A percentile compares a stretch with the other conserved stretches of the same genome.
Evolutionary conservation across 2,888 invertebrate genomes (phyloP).

Genomic region (Drosophila limbata): DNA sequence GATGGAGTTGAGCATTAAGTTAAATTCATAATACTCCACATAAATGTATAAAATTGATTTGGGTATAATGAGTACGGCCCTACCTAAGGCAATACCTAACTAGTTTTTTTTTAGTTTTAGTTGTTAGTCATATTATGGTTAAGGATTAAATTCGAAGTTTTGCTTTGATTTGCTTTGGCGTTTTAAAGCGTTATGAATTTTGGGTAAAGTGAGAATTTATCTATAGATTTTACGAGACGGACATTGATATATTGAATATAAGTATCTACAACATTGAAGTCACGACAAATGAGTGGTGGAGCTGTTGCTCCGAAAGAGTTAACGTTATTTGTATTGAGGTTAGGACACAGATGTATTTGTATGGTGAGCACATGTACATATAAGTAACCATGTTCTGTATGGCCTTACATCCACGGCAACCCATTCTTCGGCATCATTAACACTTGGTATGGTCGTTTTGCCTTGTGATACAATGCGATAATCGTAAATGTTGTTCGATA

Average conservation of each 20-base stretch:
- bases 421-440: conserved; percentile 97
- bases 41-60: conserved; percentile 7
- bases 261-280: conserved; percentile 56
- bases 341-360: conserved; percentile 37
- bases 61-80: conserved; percentile 33
- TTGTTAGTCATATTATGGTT: conserved; percentile 42
- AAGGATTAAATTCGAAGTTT: conserved; percentile 17
- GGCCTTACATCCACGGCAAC: conserved; percentile 91
- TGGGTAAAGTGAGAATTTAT: conserved; percentile 5
- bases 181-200: conserved; percentile 60
- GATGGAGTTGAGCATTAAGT: conserved; percentile 47
- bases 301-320: conserved; percentile 24
- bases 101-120: conserved; percentile 13
- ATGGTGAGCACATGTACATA: conserved; percentile 52
- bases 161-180: conserved; percentile 41
- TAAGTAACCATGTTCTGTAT: conserved; percentile 80
- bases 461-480: conserved; percentile 97
- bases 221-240: conserved; percentile 23
- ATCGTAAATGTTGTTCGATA: conserved; percentile 92
- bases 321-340: conserved; percentile 33
- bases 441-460: conserved; percentile 94
- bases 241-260: conserved; percentile 29
- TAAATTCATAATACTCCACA: conserved; percentile 33
- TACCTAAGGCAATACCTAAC: conserved; percentile 38
- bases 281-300: conserved; percentile 44